Base-by-base conservation (phyloP, 1,140 invertebrate genomes). In the Drosophila navojoa region DNA sequence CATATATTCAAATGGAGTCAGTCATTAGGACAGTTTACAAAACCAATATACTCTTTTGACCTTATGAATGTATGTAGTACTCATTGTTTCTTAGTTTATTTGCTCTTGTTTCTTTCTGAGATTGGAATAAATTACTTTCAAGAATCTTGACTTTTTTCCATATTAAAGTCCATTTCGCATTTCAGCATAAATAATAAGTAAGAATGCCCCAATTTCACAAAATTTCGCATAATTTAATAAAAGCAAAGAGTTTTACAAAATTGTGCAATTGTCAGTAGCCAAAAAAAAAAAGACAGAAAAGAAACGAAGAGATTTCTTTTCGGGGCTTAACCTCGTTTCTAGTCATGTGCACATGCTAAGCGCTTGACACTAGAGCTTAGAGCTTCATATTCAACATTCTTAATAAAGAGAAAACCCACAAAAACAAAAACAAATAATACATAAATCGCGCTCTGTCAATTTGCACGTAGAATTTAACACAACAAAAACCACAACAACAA, bases 381-480 rank as follows among this genome's bases (percentile, higher is more conserved):
- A 32, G 11, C 13, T 47, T 47, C 16, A 27, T 53, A 25, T 47
- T 52, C 40, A 45, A 29, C 38, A 54, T 63, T 53, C 49, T 61
- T 44, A 49, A 67, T 68, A 57, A 68, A 49, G 50, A 19, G 32
- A 64, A 70, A 64, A 53, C 11, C 62, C 61, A 32, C 49, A 67
- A 50, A 50, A 44, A 45, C 16, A 25, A 38, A 54, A 45, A 15
- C n/a, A 15, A 45, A 45, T 16, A 16, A 45, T 58, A 47, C 62
- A 69, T 70, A 76, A 62, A 62, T 70, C 78, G 76, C 77, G 81
- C 63, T 64, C 81, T 72, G 71, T 80, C 66, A 86, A 86, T 86
- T 86, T 81, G 81, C 78, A 86, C 81, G 77, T 67, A 67, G 69
- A 55, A 72, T 52, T 68, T 40, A 68, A 57, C 69, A 68, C 13